Base-by-base conservation (phyloP, 2,113 vertebrate species). In the Pluvianellus socialis region DNA sequence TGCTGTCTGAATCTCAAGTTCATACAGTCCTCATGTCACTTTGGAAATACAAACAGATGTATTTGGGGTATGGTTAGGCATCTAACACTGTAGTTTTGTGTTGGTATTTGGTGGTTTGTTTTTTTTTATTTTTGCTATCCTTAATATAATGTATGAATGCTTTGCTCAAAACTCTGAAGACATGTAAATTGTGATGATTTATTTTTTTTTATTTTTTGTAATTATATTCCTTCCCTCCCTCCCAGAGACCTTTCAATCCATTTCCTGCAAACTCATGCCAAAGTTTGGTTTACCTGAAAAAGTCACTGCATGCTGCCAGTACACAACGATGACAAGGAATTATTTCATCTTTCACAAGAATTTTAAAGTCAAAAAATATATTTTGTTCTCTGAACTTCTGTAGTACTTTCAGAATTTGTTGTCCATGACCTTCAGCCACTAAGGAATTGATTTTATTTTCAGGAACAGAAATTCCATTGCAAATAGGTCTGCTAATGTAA, bases 261-360 rank as follows among this genome's bases (percentile, higher is more conserved):
- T 72, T 89, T 87, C 19, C 79, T 88, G 42, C 68, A 96, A 90
- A 97, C 5, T 63, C 58, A 97, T 10, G 45, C 18, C 61, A 42
- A 94, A 84, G 91, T 50, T 45, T 90, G 23, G 21, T 93, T 95
- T 98, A 99, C 99, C 99, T 99, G 98, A 99, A 99, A 98, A 99
- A 99, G 97, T 99, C 99, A 97, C 99, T 99, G 98, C 99, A 99
- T 8, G 99, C 99, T 45, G 99, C 99, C 83, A 99, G 98, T 84
- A 99, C 99, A 96, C 99, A 99, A 82, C 99, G 99, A 95, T 99
- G 99, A 90, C 99, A 99, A 28, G 99, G 98, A 75, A 99, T 98
- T 68, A 94, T 98, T 95, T 98, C 98, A 65, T 98, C 99, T 97
- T 99, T 99, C 84, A 99, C 98, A 35, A 98, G 97, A 92, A 99